Conservation (phyloP, 30 jellyfish, hydroid and myxozoan genomes). For the Chrysaora quinquecirrha region DNA sequence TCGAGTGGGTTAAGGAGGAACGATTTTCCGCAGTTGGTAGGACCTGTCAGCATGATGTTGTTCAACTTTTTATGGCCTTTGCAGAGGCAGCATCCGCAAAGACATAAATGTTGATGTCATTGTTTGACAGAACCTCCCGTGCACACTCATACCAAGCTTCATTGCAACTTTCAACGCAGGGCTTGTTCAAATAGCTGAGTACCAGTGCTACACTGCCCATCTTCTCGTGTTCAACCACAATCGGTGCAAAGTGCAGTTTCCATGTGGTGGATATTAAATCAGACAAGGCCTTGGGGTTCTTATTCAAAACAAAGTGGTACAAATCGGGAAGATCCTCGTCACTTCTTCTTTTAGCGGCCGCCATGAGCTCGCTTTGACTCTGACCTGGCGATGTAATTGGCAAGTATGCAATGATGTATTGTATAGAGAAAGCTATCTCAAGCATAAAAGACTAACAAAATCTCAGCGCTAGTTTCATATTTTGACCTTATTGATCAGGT, state of each 20-base stretch:
- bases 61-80: background rate
- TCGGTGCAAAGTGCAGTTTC: background rate
- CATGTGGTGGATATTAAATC: background rate
- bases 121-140: background rate
- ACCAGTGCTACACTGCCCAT: background rate
- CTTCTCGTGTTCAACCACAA: background rate
- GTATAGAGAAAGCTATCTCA: too few species aligned
- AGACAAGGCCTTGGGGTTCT: background rate
- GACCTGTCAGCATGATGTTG: background rate
- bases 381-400: too few species aligned
- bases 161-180: background rate
- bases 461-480: too few species aligned
- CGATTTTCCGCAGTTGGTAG: conserved; percentile 15
- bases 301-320: background rate
- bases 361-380: background rate
- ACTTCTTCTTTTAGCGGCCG: background rate
- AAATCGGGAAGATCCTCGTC: background rate
- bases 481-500: too few species aligned
- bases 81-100: conserved; percentile 4
- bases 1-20: conserved; percentile 35
- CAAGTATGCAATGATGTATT: too few species aligned
- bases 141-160: background rate
- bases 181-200: background rate
- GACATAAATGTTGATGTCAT: background rate
- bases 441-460: too few species aligned